phyloP scores from a whole-genome alignment of 1,140 invertebrate species.

The Lamellibrachia luymesi region DNA sequence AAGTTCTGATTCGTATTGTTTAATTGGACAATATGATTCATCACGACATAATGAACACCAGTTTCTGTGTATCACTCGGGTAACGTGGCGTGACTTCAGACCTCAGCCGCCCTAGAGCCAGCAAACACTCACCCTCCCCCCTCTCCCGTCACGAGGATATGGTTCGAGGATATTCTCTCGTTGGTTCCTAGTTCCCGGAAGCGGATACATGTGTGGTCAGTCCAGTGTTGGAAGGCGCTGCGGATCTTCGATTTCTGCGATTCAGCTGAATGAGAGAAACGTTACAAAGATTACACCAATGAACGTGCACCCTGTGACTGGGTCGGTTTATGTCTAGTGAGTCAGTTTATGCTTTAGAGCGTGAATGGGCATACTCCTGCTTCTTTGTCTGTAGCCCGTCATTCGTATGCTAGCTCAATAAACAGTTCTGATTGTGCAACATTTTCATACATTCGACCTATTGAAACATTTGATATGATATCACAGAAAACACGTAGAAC shows the following conservation, averaged over 20 bases:
- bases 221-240: constrained; percentile 11
- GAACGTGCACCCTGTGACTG: background rate
- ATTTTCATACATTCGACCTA: too few relatives aligned
- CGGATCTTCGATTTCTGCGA: background rate
- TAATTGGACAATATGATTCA: background rate
- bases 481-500: too few relatives aligned
- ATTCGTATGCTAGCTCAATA: too few relatives aligned
- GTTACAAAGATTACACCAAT: background rate
- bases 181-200: constrained; percentile 5
- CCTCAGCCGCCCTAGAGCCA: background rate
- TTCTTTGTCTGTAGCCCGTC: too few relatives aligned
- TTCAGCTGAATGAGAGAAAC: background rate
- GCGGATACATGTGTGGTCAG: constrained; percentile 9
- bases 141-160: constrained; percentile 10
- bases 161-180: background rate
- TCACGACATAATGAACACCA: background rate
- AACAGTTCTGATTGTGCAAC: too few relatives aligned
- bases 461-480: too few relatives aligned
- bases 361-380: background rate
- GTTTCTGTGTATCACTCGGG: background rate
- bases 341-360: background rate
- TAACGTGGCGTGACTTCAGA: background rate
- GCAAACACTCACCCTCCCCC: background rate
- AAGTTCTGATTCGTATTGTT: background rate
- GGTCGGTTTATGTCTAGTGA: background rate